A percentile compares a stretch with the other conserved stretches of the same genome.
Conservation (phyloP, 2,888 invertebrate species). For the Herminia tarsipennalis region DNA sequence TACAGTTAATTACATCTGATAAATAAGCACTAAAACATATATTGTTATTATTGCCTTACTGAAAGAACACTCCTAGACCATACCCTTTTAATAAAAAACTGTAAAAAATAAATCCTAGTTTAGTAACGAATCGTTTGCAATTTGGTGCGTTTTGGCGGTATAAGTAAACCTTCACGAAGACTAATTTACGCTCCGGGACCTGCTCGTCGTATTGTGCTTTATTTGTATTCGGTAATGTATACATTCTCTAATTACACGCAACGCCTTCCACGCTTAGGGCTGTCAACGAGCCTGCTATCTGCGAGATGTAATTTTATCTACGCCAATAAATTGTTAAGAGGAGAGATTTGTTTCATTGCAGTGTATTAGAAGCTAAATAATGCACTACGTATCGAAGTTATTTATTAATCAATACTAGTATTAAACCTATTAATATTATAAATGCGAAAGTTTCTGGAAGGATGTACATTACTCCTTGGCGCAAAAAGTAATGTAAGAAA, state of each 20-base stretch:
- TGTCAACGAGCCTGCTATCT: slow-evolving; percentile 40
- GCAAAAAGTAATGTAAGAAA: too few species aligned
- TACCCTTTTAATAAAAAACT: too few species aligned
- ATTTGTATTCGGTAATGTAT: slow-evolving; percentile 84
- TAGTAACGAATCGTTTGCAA: slow-evolving; percentile 13
- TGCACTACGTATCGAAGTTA: too few species aligned
- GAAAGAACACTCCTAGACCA: too few species aligned
- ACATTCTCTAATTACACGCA: slow-evolving; percentile 85
- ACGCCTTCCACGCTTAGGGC: slow-evolving; percentile 73
- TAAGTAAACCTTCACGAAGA: slow-evolving; percentile 72
- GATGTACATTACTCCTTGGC: too few species aligned
- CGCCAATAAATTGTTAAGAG: slow-evolving; percentile 6
- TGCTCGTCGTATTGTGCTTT: slow-evolving; percentile 79
- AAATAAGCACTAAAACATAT: too few species aligned
- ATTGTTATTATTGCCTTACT: too few species aligned
- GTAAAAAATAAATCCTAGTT: background rate
- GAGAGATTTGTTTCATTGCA: slow-evolving; percentile 9
- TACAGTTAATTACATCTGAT: too few species aligned
- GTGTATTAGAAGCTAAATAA: background rate
- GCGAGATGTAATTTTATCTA: slow-evolving; percentile 5
- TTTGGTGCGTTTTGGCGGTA: slow-evolving; percentile 43
- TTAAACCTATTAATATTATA: too few species aligned
- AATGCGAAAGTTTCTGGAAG: too few species aligned
- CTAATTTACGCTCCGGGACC: slow-evolving; percentile 76
- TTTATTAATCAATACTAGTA: too few species aligned